Evolutionary conservation across 2,888 invertebrate genomes (phyloP).

Genomic region (Xanthostigma xanthostigma): DNA sequence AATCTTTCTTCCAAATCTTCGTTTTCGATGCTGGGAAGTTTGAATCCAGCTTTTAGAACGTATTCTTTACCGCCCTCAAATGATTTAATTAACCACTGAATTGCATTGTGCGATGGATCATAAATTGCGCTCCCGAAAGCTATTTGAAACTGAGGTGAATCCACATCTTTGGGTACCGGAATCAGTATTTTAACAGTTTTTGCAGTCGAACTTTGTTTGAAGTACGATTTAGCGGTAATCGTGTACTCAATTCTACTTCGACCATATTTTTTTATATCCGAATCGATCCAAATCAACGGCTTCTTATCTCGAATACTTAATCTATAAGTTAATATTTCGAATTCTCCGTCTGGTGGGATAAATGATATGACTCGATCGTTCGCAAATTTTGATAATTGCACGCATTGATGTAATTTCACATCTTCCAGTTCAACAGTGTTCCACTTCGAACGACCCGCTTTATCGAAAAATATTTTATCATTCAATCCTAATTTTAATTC

Average conservation of each 20-base stretch:
- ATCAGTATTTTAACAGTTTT: slow-evolving; percentile 91
- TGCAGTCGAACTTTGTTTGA: slow-evolving; percentile 84
- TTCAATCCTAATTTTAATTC: slow-evolving; percentile 83
- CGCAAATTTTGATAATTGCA: slow-evolving; percentile 81
- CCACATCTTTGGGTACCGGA: slow-evolving; percentile 83
- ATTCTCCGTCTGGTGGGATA: slow-evolving; percentile 92
- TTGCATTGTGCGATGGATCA: slow-evolving; percentile 80
- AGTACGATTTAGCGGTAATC: slow-evolving; percentile 92
- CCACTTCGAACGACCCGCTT: slow-evolving; percentile 81
- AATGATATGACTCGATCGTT: slow-evolving; percentile 91
- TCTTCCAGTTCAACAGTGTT: slow-evolving; percentile 92
- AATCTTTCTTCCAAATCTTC: slow-evolving; percentile 84
- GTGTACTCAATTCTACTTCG: slow-evolving; percentile 90
- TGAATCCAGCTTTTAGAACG: slow-evolving; percentile 87
- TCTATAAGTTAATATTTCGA: slow-evolving; percentile 90
- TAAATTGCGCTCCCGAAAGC: slow-evolving; percentile 87
- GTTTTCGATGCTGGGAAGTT: slow-evolving; percentile 75
- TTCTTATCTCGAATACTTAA: slow-evolving; percentile 78
- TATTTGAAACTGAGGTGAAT: slow-evolving; percentile 88
- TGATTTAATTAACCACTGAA: slow-evolving; percentile 89
- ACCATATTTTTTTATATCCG: slow-evolving; percentile 85
- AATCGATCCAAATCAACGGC: slow-evolving; percentile 90
- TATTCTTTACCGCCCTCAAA: slow-evolving; percentile 93
- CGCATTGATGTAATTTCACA: slow-evolving; percentile 93
- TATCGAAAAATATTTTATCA: slow-evolving; percentile 87